phyloP scores from a whole-genome alignment of 30 jellyfish, hydroid and myxozoan species.

The Turritopsis rubra region DNA sequence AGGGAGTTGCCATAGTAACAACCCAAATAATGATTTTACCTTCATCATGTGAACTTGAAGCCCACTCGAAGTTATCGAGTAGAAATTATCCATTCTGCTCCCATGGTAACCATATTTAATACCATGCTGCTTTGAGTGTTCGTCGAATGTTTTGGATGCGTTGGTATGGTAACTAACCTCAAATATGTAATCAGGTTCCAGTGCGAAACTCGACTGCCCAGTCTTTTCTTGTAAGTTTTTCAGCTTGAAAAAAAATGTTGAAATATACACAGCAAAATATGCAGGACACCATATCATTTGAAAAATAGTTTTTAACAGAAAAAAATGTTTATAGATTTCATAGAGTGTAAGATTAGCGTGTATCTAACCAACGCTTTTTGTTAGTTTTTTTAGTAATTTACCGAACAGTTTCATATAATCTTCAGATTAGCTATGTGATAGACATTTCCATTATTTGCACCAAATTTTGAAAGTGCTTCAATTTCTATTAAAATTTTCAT shows the following conservation, averaged over 20 bases:
- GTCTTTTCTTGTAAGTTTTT: slow-evolving; percentile 45
- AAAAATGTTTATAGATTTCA: too few species aligned
- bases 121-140: slow-evolving; percentile 38
- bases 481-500: too few species aligned
- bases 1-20: background rate
- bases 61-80: slow-evolving; percentile 74
- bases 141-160: slow-evolving; percentile 50
- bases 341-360: too few species aligned
- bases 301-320: too few species aligned
- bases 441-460: too few species aligned
- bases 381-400: too few species aligned
- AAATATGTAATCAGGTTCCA: slow-evolving; percentile 68
- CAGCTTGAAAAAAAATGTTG: slow-evolving; percentile 25
- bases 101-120: slow-evolving; percentile 84
- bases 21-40: slow-evolving; percentile 22
- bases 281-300: too few species aligned
- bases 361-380: too few species aligned
- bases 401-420: too few species aligned
- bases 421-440: too few species aligned
- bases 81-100: slow-evolving; percentile 79
- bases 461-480: too few species aligned
- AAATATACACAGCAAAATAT: too few species aligned
- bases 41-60: slow-evolving; percentile 89
- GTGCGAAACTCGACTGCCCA: slow-evolving; percentile 58
- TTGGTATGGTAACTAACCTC: slow-evolving; percentile 57